These are phyloP conservation scores for Stichopus horrens DNA, from an alignment of 53 echinoderm and acorn worm genomes.

Conservation along the genomic window DNA sequence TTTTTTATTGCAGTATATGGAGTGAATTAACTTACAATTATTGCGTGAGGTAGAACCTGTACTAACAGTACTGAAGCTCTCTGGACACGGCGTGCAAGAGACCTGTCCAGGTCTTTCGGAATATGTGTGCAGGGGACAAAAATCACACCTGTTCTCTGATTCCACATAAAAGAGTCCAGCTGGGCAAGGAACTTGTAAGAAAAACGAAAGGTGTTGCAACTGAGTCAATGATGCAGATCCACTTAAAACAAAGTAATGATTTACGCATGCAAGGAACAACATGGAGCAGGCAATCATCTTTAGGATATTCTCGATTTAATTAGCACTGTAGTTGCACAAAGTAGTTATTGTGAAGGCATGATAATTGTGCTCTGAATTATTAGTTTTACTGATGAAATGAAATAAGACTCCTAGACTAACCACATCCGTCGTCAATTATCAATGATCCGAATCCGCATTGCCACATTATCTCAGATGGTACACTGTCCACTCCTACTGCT, in stretches of 20 bases:
- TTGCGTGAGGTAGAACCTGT: not conserved
- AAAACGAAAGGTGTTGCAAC: not conserved
- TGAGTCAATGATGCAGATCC: no score
- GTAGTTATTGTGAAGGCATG: no score
- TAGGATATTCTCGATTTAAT: no score
- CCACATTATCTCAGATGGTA: not conserved
- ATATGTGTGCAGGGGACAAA: slow-evolving; percentile 39
- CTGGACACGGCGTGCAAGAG: not conserved
- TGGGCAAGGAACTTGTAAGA: slow-evolving; percentile 27
- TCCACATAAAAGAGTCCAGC: slow-evolving; percentile 12
- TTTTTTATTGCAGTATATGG: no score
- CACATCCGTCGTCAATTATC: slow-evolving; percentile 9
- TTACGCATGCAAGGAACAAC: no score
- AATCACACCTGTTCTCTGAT: not conserved
- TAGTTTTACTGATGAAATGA: no score
- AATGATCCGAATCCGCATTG: not conserved
- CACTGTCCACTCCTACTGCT: not conserved
- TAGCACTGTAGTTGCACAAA: no score
- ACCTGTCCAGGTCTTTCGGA: slow-evolving; percentile 5
- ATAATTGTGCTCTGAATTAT: no score
- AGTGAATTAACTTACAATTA: slow-evolving; percentile 7
- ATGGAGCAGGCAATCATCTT: no score
- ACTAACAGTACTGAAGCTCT: not conserved
- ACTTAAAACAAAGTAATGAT: no score
- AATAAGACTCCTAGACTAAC: not conserved